These are phyloP conservation scores for Alsophila aescularia DNA, from an alignment of 2,888 invertebrate genomes.

Conservation along the genomic window DNA sequence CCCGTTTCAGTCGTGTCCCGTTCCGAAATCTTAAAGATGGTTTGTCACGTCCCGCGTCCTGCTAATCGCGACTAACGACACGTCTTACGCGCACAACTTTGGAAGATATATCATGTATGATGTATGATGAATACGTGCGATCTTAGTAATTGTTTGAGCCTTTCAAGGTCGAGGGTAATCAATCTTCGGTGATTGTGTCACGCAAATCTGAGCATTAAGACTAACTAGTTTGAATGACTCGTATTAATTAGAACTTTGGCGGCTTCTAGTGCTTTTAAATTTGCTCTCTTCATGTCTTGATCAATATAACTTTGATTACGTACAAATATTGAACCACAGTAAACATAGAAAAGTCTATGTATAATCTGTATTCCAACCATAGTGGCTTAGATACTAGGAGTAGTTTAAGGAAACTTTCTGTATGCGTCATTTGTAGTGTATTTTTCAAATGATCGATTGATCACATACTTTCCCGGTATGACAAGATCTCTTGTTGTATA, in stretches of 20 bases:
- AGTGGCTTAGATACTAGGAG: no score
- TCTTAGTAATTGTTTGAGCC: constrained; percentile 31
- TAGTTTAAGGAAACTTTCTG: no score
- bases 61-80: constrained; percentile 38
- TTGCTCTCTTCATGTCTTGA: neutral
- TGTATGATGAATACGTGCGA: constrained; percentile 5
- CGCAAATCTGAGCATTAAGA: constrained; percentile 18
- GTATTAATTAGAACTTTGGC: constrained; percentile 10
- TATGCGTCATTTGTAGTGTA: no score
- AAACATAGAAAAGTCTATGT: no score
- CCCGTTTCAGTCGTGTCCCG: constrained; percentile 17
- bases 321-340: no score
- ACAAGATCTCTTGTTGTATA: no score
- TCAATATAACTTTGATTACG: neutral
- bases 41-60: constrained; percentile 32
- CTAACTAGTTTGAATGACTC: neutral
- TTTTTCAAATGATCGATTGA: no score
- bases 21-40: constrained; percentile 32
- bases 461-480: no score
- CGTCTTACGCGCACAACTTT: constrained; percentile 20
- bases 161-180: constrained; percentile 26
- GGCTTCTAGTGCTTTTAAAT: neutral
- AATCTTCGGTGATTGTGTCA: constrained; percentile 32
- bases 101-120: constrained; percentile 6
- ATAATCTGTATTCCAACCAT: no score